Evolutionary conservation across 2,113 vertebrate species (phyloP).

Genomic region (Calidris pugnax): DNA sequence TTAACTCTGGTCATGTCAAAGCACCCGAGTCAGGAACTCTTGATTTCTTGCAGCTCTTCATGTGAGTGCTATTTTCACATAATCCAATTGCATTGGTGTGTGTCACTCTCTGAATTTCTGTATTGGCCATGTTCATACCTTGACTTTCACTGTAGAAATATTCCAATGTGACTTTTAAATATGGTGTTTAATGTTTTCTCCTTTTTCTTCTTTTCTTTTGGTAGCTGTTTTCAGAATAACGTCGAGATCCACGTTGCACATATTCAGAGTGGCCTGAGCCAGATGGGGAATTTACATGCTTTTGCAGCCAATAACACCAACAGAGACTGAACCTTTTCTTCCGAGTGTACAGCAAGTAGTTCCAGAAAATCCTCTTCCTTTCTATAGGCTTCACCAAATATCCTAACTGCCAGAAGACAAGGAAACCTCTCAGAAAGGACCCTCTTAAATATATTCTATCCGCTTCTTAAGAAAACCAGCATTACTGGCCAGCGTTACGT

Average conservation of each 20-base stretch:
- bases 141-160: background rate
- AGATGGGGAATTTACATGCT: conserved; percentile 97
- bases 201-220: background rate
- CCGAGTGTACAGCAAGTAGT: conserved; percentile 50
- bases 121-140: background rate
- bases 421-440: conserved; percentile 39
- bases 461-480: conserved; percentile 73
- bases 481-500: conserved; percentile 61
- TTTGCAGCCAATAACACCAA: conserved; percentile 98
- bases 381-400: conserved; percentile 71
- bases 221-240: conserved; percentile 97
- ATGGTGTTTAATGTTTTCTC: background rate
- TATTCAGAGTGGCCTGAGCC: conserved; percentile 98
- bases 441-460: conserved; percentile 50
- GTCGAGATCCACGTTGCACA: conserved; percentile 99
- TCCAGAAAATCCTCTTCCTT: conserved; percentile 57
- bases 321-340: conserved; percentile 82
- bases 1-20: background rate
- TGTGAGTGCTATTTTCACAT: background rate
- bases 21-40: background rate
- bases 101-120: background rate
- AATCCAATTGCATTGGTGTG: background rate
- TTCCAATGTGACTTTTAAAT: background rate
- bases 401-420: conserved; percentile 66
- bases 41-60: background rate